Base-by-base conservation (phyloP, 1,140 invertebrate species). In the Bilobella aurantiaca region DNA sequence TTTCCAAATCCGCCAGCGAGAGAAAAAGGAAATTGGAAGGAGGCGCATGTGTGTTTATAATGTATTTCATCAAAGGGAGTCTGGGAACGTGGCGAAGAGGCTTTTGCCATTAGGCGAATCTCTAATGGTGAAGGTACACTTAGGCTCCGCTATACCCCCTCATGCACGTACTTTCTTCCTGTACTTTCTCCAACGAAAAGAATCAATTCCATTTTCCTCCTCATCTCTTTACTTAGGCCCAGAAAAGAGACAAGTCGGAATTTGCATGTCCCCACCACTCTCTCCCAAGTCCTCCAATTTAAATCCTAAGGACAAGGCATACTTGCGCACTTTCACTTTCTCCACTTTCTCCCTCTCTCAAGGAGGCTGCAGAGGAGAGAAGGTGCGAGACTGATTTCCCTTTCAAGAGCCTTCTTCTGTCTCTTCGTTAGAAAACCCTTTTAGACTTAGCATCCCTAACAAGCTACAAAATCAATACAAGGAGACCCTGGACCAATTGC, bases 141-240 rank as follows among this genome's bases (percentile, higher is more conserved):
- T n/a, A n/a, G 18, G 34, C 34, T 42, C 34, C 34, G 34, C 34
- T 42, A 8, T 18, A 18, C 8, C 34, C 34, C 18, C n/a, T n/a
- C n/a, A n/a, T n/a, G n/a, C n/a, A n/a, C n/a, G n/a, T n/a, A n/a
- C n/a, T n/a, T n/a, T n/a, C n/a, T n/a, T n/a, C n/a, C n/a, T n/a
- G n/a, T n/a, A n/a, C n/a, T n/a, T n/a, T n/a, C n/a, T n/a, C n/a
- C n/a, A n/a, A n/a, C n/a, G n/a, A n/a, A n/a, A n/a, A 23, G 49
- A 53, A 53, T 53, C 49, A 53, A 53, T 53, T 53, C 49, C 49
- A 53, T 53, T 53, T 53, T 53, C 8, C 25, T 53, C 49, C 49
- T 53, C 8, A 53, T 53, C 49, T 53, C 49, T 53, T 53, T 53
- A 53, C 49, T 42, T 42, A 42, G 37, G 37, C 8, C n/a, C n/a